These are phyloP conservation scores for Microcebus jonahi DNA, from an alignment of 2,113 vertebrate species.

Conservation along the genomic window DNA sequence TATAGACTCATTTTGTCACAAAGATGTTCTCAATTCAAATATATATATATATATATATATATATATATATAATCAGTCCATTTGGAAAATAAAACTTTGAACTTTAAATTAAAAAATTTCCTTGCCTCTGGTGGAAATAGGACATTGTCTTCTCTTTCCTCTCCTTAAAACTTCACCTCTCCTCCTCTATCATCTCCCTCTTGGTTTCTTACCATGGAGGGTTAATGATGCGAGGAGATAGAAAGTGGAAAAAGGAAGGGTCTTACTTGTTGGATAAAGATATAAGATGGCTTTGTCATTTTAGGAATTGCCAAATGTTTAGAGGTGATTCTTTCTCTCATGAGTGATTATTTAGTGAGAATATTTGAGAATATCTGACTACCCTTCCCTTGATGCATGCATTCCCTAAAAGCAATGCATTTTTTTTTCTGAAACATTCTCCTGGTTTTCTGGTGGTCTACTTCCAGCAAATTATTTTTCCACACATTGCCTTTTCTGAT, in stretches of 20 bases:
- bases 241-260: not conserved
- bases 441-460: not conserved
- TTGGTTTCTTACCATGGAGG: not conserved
- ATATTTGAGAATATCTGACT: not conserved
- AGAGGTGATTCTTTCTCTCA: not conserved
- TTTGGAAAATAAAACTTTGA: conserved; percentile 38
- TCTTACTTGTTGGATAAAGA: not conserved
- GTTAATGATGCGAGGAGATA: not conserved
- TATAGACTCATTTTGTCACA: not conserved
- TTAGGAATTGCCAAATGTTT: not conserved
- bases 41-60: not conserved
- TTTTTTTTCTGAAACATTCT: not conserved
- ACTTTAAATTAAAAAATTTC: conserved; percentile 18
- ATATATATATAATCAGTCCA: not conserved
- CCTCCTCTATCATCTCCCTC: not conserved
- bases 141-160: not conserved
- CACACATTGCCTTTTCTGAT: not conserved
- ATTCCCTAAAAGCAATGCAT: not conserved
- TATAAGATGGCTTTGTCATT: not conserved
- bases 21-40: not conserved
- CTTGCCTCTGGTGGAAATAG: not conserved
- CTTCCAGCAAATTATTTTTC: not conserved
- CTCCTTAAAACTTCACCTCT: not conserved
- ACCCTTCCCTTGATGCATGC: not conserved
- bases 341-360: not conserved